Evolutionary conservation across 2,888 invertebrate genomes (phyloP).

Genomic region (Polia nebulosa): DNA sequence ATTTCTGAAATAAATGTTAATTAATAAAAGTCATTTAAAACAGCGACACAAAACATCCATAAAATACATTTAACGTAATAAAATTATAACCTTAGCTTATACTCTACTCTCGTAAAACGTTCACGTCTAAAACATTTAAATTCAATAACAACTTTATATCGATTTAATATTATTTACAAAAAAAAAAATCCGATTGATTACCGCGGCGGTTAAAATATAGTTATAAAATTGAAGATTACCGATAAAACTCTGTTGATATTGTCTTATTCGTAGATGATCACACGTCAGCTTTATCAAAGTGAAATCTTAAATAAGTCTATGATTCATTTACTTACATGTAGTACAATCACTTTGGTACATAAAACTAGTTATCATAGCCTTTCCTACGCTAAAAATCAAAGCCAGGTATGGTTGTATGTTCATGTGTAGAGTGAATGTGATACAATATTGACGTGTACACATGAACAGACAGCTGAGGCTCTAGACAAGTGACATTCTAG

Average conservation of each 20-base stretch:
- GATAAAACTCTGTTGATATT: conserved; percentile 82
- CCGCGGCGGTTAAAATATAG: conserved; percentile 71
- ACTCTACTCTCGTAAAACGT: conserved; percentile 79
- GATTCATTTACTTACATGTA: conserved; percentile 72
- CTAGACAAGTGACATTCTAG: too few species aligned
- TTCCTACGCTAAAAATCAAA: conserved; percentile 61
- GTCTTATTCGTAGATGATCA: conserved; percentile 82
- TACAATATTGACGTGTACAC: conserved; percentile 27
- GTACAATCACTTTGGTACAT: conserved; percentile 86
- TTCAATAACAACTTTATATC: conserved; percentile 84
- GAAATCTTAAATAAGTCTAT: conserved; percentile 70
- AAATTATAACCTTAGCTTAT: conserved; percentile 73
- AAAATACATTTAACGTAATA: conserved; percentile 77
- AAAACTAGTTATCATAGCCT: conserved; percentile 81
- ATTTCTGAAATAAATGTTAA: conserved; percentile 56
- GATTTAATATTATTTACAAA: conserved; percentile 84
- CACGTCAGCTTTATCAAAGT: conserved; percentile 78
- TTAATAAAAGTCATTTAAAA: conserved; percentile 75
- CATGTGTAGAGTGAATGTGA: conserved; percentile 27
- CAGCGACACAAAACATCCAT: conserved; percentile 73
- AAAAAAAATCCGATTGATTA: conserved; percentile 66
- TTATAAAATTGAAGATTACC: conserved; percentile 77
- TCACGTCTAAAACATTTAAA: conserved; percentile 86
- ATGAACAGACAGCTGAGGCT: conserved; percentile 34
- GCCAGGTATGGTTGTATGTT: conserved; percentile 45